These are phyloP conservation scores for Drosophila albomicans DNA, from an alignment of 1,140 invertebrate genomes.

Conservation along the genomic window DNA sequence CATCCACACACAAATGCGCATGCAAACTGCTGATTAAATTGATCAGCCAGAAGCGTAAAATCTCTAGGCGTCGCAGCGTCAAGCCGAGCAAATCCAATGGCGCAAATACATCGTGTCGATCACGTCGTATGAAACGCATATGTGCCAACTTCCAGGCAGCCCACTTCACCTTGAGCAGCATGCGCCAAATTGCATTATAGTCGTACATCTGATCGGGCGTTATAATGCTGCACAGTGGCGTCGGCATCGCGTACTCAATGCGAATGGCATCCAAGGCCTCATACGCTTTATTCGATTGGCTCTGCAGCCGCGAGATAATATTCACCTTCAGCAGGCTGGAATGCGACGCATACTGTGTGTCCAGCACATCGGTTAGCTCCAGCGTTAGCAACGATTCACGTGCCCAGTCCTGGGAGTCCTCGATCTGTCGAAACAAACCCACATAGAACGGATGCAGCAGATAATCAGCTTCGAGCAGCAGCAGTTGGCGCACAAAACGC, in stretches of 20 bases:
- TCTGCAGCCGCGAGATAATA: conserved; percentile 42
- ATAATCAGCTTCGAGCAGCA: conserved; percentile 73
- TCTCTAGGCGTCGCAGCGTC: conserved; percentile 76
- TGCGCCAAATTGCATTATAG: conserved; percentile 78
- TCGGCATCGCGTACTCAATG: conserved; percentile 58
- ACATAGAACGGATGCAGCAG: conserved; percentile 68
- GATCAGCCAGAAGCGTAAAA: conserved; percentile 81
- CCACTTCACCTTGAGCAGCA: conserved; percentile 81
- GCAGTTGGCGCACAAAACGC: conserved; percentile 66
- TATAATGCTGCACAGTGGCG: conserved; percentile 58
- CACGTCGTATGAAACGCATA: conserved; percentile 58
- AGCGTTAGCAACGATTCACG: conserved; percentile 52
- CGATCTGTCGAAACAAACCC: conserved; percentile 72
- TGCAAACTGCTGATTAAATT: conserved; percentile 70
- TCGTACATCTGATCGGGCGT: conserved; percentile 38
- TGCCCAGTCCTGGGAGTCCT: conserved; percentile 62
- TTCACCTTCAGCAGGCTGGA: conserved; percentile 42
- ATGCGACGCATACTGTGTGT: conserved; percentile 40
- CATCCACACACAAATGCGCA: conserved; percentile 69
- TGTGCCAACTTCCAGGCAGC: conserved; percentile 73
- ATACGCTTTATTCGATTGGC: conserved; percentile 54
- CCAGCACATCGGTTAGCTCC: conserved; percentile 58
- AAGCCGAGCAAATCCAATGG: conserved; percentile 68
- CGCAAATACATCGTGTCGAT: conserved; percentile 30
- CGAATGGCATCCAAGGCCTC: conserved; percentile 67